Base-by-base conservation (phyloP, 2,113 vertebrate species). In the Salvelinus namaycush region DNA sequence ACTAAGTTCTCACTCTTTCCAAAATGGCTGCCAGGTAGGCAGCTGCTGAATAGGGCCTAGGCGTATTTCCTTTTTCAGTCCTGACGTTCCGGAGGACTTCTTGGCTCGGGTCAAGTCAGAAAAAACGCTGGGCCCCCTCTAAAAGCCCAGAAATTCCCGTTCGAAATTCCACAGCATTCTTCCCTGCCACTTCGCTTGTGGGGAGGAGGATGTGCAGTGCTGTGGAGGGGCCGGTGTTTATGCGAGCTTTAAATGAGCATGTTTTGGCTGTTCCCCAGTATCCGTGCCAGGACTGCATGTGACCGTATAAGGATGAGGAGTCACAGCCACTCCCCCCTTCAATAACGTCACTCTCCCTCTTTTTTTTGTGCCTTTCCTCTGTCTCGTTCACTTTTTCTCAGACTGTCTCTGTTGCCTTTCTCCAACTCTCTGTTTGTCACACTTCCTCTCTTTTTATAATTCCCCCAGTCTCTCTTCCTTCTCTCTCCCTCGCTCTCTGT, bases 271-370 rank as follows among this genome's bases (percentile, higher is more conserved):
- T 87, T 75, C 78, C 76, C 83, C 68, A 66, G 77, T 73, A 86
- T 87, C 76, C 1, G 16, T 83, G 84, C 87, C 92, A 87, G 74
- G 85, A 82, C 88, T 85, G 84, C 85, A 81, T 90, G 90, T 92
- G 91, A 93, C 93, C 91, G 79, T 93, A 93, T 92, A 94, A 91
- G 93, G 93, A 90, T 69, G 86, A 75, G 84, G 86, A 89, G 81
- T 90, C 80, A 80, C 82, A 81, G 78, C 79, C 27, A 44, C 39
- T 44, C 74, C 62, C 67, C 49, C 24, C 27, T 60, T 18, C 26
- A 64, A 39, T 44, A 13, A 12, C 34, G 64, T 22, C 20, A 18
- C 64, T 34, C 31, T 74, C 60, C 12, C 59, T 54, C 16, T 29
- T 44, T 11, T 44, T 31, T 31, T 31, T 31, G 5, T 31, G 27